These are phyloP conservation scores for Anhinga anhinga DNA, from an alignment of 2,113 vertebrate species.

Conservation along the genomic window DNA sequence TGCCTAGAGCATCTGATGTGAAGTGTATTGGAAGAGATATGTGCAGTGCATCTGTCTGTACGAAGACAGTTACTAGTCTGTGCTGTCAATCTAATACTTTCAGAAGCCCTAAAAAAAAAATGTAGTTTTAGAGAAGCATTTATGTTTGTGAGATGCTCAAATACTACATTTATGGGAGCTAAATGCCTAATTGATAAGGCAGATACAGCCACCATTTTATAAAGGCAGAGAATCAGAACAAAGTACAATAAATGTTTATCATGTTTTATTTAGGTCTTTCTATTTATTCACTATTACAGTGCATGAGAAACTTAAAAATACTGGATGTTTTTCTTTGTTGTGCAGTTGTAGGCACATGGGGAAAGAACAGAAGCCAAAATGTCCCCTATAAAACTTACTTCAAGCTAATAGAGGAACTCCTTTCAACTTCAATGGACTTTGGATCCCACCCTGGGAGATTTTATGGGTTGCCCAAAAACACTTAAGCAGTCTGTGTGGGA, in stretches of 20 bases:
- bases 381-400: not conserved
- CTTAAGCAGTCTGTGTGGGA: accelerated
- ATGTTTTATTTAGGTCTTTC: not conserved
- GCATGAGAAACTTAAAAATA: not conserved
- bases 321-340: not conserved
- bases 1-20: not conserved
- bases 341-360: not conserved
- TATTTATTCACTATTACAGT: not conserved
- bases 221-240: not conserved
- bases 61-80: not conserved
- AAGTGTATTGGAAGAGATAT: not conserved
- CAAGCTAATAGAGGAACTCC: not conserved
- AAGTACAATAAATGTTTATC: not conserved
- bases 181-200: not conserved
- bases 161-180: not conserved
- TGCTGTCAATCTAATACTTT: not conserved
- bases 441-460: not conserved
- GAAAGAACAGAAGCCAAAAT: not conserved
- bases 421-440: not conserved
- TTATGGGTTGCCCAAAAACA: not conserved
- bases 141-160: not conserved
- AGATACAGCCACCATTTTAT: not conserved
- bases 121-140: not conserved
- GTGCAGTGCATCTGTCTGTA: not conserved
- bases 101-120: not conserved